Evolutionary conservation across 2,888 invertebrate species (phyloP), one percentile per base, ranked within the genome.

Genomic region (Notodonta ziczac): DNA sequence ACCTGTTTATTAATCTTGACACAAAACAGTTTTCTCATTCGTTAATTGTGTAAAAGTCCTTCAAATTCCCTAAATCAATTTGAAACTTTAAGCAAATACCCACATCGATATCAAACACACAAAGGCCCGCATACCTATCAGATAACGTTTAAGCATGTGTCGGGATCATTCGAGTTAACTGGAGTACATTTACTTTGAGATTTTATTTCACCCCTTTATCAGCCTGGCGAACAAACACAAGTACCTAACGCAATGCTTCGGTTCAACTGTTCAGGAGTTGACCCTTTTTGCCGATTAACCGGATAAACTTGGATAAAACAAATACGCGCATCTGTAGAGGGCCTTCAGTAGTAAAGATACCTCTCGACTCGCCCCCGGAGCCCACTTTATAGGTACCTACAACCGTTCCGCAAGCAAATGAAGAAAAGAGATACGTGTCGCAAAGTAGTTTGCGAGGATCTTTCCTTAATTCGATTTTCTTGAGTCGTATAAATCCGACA

Each of bases 281-380:
- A 77, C 76, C 78, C 74, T 72, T 75, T 77, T 65, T 69, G 54
- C 66, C 78, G 78, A 82, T 82, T 83, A 81, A 68, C 73, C 65
- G 66, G 66, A 74, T 81, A 74, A 76, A 74, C 67, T 57, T 62
- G 57, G 67, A 69, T 69, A 73, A 71, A 75, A 76, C 75, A 81
- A 76, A 81, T 72, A 73, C 69, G 64, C 62, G 62, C 57, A 35
- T 65, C 60, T 58, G 62, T 55, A 42, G 39, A 56, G 58, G 51
- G 42, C 10, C 46, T 58, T 61, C 60, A 66, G 58, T 60, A 50
- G 54, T 50, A 58, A 62, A 56, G 44, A 62, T 58, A 57, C 57
- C 56, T 57, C 55, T 66, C 48, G 48, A 50, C 50, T 3, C 12
- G 5, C 12, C 63, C 67, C 59, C 70, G 42, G 58, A 61, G 66